Percentiles rank a stretch among this genome's conserved stretches.
Evolutionary conservation across 37 sponge, comb jelly and placozoan species (phyloP).

Genomic region (Halisarca cf. caerulea): DNA sequence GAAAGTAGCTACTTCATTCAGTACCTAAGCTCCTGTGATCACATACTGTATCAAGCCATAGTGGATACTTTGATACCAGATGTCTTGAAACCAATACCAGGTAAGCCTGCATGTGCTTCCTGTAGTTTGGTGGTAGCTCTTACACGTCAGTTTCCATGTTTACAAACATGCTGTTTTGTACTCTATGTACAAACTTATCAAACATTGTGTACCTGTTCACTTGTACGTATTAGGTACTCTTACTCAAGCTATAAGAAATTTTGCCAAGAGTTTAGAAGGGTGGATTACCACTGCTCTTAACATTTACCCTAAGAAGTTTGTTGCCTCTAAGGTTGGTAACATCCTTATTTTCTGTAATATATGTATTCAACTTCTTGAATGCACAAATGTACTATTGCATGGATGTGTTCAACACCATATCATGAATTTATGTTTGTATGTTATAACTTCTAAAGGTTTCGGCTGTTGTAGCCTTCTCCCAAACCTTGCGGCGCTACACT

Average conservation of each 20-base stretch:
- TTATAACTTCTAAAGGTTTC: slow-evolving; percentile 53
- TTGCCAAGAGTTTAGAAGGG: slow-evolving; percentile 95
- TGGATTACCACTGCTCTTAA: slow-evolving; percentile 75
- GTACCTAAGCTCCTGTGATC: slow-evolving; percentile 84
- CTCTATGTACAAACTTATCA: not conserved
- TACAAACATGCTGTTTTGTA: not conserved
- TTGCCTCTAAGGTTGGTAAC: slow-evolving; percentile 75
- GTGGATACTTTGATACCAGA: slow-evolving; percentile 90
- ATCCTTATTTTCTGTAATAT: not conserved
- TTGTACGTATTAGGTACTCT: too few relatives aligned
- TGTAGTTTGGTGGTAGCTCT: not conserved
- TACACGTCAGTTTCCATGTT: not conserved
- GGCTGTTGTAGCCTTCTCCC: slow-evolving; percentile 94
- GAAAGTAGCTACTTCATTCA: slow-evolving; percentile 55
- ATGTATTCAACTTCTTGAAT: not conserved
- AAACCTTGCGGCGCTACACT: slow-evolving; percentile 97
- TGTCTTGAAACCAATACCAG: slow-evolving; percentile 95
- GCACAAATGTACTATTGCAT: not conserved
- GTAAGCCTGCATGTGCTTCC: not conserved
- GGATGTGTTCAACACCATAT: not conserved
- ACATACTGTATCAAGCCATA: slow-evolving; percentile 94
- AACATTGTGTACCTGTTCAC: too few relatives aligned
- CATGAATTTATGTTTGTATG: slow-evolving; percentile 25
- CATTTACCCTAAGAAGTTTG: slow-evolving; percentile 66
- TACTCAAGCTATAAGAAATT: slow-evolving; percentile 95